These are phyloP conservation scores for Hymenopus coronatus DNA, from an alignment of 2,888 invertebrate genomes.

Conservation along the genomic window DNA sequence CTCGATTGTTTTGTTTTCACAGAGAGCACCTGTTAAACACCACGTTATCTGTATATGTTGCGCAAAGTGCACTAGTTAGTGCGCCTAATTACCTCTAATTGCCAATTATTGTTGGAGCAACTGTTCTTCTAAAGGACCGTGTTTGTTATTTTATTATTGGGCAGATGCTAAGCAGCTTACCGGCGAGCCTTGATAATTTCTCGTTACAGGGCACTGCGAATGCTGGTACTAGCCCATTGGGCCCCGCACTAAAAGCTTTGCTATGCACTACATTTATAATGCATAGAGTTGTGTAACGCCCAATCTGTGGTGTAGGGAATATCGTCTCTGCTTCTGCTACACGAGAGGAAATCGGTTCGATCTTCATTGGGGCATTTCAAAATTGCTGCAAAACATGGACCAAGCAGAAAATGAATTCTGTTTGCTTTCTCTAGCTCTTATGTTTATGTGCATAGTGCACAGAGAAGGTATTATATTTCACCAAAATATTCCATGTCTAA, in stretches of 20 bases:
- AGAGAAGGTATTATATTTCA: too few species aligned
- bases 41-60: too few species aligned
- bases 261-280: background rate
- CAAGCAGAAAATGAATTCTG: too few species aligned
- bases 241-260: background rate
- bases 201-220: background rate
- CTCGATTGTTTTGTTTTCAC: too few species aligned
- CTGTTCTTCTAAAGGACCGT: background rate
- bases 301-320: background rate
- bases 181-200: background rate
- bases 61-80: too few species aligned
- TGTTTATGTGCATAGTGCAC: too few species aligned
- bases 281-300: background rate
- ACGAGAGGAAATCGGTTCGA: too few species aligned
- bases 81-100: background rate
- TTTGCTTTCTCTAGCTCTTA: too few species aligned
- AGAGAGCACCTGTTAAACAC: too few species aligned
- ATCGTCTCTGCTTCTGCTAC: background rate
- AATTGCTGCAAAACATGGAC: too few species aligned
- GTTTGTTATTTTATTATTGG: background rate
- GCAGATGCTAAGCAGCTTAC: background rate
- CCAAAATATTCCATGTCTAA: too few species aligned
- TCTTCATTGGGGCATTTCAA: too few species aligned
- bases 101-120: background rate
- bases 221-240: background rate